A percentile compares a stretch with the other conserved stretches of the same genome.
phyloP scores from a whole-genome alignment of 2,113 vertebrate genomes.

The Neotoma lepida region DNA sequence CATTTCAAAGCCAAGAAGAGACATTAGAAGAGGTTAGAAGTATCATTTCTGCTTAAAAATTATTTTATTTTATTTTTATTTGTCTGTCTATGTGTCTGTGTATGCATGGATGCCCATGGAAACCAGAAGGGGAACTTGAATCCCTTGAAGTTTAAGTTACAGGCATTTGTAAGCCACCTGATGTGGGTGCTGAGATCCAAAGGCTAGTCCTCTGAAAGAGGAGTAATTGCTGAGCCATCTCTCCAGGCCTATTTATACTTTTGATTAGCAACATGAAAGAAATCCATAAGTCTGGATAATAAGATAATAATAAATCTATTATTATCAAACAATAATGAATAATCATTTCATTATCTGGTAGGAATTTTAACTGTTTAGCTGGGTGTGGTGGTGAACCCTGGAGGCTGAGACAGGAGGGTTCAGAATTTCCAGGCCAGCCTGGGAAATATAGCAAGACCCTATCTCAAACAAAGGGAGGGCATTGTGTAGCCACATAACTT shows the following conservation, averaged over 20 bases:
- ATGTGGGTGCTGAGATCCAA: background rate
- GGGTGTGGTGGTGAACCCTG: background rate
- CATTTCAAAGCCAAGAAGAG: slow-evolving; percentile 58
- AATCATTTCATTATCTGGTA: slow-evolving; percentile 61
- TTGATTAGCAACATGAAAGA: slow-evolving; percentile 55
- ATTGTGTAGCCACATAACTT: slow-evolving; percentile 2
- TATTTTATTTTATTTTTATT: background rate
- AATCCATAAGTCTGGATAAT: slow-evolving; percentile 35
- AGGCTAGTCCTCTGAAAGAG: background rate
- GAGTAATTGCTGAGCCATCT: background rate
- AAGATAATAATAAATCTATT: too few species aligned
- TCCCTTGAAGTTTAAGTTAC: background rate
- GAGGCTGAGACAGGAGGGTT: background rate
- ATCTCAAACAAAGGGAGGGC: background rate
- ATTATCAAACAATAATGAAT: too few species aligned
- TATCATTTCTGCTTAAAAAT: slow-evolving; percentile 40
- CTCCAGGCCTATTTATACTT: slow-evolving; percentile 27
- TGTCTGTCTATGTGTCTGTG: background rate
- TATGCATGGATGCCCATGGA: background rate
- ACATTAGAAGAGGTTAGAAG: slow-evolving; percentile 40
- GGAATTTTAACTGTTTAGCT: slow-evolving; percentile 32
- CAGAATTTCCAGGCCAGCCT: background rate
- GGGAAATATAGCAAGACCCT: background rate
- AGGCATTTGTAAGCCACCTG: background rate
- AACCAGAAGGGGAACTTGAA: background rate